Conservation (phyloP, 1,140 invertebrate species). For the Galleria mellonella region DNA sequence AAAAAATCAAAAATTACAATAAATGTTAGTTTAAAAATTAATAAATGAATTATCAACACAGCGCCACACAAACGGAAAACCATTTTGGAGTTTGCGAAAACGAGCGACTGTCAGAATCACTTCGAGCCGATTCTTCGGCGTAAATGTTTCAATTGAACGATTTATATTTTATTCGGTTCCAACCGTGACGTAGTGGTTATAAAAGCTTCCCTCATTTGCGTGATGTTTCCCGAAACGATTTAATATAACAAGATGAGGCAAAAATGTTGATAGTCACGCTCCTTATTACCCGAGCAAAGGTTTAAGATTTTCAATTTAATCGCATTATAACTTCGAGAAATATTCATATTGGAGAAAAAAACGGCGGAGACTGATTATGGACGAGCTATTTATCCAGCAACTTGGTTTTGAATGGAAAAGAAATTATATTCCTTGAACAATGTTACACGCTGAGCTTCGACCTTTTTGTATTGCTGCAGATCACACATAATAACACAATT, state of each 20-base stretch:
- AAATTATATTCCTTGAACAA: too few relatives aligned
- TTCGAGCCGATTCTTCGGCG: background rate
- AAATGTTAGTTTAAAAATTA: too few relatives aligned
- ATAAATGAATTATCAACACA: too few relatives aligned
- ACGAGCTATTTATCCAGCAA: too few relatives aligned
- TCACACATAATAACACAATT: too few relatives aligned
- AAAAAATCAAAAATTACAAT: too few relatives aligned
- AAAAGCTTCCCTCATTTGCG: constrained; percentile 24
- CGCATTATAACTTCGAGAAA: constrained; percentile 51
- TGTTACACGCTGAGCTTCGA: too few relatives aligned
- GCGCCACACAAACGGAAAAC: too few relatives aligned
- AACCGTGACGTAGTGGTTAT: constrained; percentile 12
- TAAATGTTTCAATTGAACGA: constrained; percentile 13
- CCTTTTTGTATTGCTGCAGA: too few relatives aligned
- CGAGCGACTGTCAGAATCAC: background rate
- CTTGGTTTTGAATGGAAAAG: too few relatives aligned
- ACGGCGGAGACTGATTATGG: too few relatives aligned
- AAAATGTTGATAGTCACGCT: constrained; percentile 54
- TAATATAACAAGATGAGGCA: constrained; percentile 47
- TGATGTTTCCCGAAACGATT: constrained; percentile 26
- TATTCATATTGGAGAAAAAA: constrained; percentile 46
- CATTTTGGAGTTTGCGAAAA: too few relatives aligned
- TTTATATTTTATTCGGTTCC: constrained; percentile 15
- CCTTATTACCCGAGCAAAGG: constrained; percentile 47
- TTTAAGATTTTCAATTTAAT: constrained; percentile 60